A percentile compares a stretch with the other conserved stretches of the same genome.
Evolutionary conservation across 2,888 invertebrate genomes (phyloP).

Genomic region (Teleogryllus oceanicus): DNA sequence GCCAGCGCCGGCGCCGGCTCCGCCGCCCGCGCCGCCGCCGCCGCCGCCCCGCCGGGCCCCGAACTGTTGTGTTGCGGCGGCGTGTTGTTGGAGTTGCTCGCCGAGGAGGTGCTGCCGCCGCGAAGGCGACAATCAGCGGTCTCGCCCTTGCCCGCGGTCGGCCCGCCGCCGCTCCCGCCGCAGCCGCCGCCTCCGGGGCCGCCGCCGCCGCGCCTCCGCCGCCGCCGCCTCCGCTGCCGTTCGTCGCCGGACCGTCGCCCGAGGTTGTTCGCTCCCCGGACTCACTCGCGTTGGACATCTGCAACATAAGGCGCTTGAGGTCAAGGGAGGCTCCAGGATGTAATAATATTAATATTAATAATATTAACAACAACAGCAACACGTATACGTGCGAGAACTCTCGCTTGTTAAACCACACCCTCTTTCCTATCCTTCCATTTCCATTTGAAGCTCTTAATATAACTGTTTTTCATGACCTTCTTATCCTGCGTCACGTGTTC

Average conservation of each 20-base stretch:
- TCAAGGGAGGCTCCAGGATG: too few species aligned
- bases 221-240: conserved; percentile 35
- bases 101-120: conserved; percentile 44
- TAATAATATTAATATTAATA: too few species aligned
- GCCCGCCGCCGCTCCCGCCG: neutral
- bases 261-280: conserved; percentile 31
- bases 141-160: conserved; percentile 21
- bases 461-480: too few species aligned
- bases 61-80: conserved; percentile 37
- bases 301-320: neutral
- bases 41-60: conserved; percentile 32
- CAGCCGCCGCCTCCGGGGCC: conserved; percentile 47
- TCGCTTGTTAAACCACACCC: too few species aligned
- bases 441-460: too few species aligned
- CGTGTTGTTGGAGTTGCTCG: conserved; percentile 47
- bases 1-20: conserved; percentile 37
- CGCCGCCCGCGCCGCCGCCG: conserved; percentile 43
- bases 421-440: too few species aligned
- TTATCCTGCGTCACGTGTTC: too few species aligned
- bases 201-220: conserved; percentile 39
- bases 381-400: too few species aligned
- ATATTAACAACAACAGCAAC: too few species aligned
- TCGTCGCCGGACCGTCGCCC: conserved; percentile 31
- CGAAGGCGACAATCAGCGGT: conserved; percentile 36
- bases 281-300: conserved; percentile 37